phyloP scores from a whole-genome alignment of 2,113 vertebrate genomes.

The Ctenodactylus gundi region DNA sequence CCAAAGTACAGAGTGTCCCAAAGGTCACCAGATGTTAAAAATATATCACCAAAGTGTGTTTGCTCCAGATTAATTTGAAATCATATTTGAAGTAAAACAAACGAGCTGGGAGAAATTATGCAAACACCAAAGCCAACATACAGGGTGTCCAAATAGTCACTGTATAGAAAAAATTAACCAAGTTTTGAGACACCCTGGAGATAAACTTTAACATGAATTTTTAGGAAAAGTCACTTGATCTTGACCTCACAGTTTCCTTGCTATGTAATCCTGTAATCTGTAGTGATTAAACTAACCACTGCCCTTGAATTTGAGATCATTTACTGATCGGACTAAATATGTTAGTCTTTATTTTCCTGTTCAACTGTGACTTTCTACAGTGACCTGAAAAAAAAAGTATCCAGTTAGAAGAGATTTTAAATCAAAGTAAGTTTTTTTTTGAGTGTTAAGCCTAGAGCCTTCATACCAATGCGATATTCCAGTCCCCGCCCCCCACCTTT shows the following conservation, averaged over 20 bases:
- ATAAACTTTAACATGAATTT: constrained; percentile 2
- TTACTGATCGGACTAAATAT: background rate
- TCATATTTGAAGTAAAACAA: too few relatives aligned
- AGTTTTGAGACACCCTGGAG: too few relatives aligned
- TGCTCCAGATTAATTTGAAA: too few relatives aligned
- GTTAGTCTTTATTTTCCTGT: background rate
- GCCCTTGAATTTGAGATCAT: background rate
- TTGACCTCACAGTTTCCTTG: background rate
- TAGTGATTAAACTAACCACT: constrained; percentile 4
- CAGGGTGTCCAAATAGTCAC: too few relatives aligned
- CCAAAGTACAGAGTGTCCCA: too few relatives aligned
- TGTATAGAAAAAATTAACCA: too few relatives aligned
- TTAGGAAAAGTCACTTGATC: constrained; percentile 17
- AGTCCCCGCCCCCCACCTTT: too few relatives aligned
- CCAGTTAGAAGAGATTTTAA: background rate
- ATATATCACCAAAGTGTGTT: too few relatives aligned
- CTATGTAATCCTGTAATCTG: background rate
- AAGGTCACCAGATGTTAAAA: too few relatives aligned
- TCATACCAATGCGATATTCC: too few relatives aligned
- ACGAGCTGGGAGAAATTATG: too few relatives aligned
- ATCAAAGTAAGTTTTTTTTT: background rate
- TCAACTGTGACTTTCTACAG: background rate
- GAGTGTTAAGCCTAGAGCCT: background rate
- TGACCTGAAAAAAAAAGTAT: background rate
- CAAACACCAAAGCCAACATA: too few relatives aligned